phyloP scores from a whole-genome alignment of 2,113 vertebrate species.

The Dromaius novaehollandiae region DNA sequence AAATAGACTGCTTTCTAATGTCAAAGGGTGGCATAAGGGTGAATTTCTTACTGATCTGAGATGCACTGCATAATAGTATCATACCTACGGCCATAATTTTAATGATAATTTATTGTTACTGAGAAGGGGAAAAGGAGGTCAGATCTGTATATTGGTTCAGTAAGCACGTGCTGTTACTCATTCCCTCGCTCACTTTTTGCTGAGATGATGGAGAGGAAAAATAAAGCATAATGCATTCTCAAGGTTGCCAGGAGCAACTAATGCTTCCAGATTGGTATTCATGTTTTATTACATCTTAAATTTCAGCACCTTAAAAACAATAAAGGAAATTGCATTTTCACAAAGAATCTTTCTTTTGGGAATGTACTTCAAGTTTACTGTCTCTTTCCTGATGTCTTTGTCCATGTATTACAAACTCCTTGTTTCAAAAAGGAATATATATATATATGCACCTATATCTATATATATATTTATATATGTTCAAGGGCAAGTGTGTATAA shows the following conservation, averaged over 20 bases:
- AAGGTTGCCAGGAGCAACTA: slow-evolving; percentile 67
- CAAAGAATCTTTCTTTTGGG: slow-evolving; percentile 59
- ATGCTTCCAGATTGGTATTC: slow-evolving; percentile 70
- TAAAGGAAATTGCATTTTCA: slow-evolving; percentile 73
- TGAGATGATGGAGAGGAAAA: slow-evolving; percentile 45
- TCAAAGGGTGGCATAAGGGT: neutral
- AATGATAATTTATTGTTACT: slow-evolving; percentile 60
- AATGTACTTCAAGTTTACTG: slow-evolving; percentile 46
- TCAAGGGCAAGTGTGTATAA: neutral
- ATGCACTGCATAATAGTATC: slow-evolving; percentile 6
- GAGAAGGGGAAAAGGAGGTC: slow-evolving; percentile 60
- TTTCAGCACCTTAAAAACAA: slow-evolving; percentile 74
- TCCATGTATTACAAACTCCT: slow-evolving; percentile 8
- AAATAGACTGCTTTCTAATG: slow-evolving; percentile 22
- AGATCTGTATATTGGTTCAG: slow-evolving; percentile 16
- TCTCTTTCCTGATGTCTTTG: slow-evolving; percentile 37
- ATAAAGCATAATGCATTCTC: slow-evolving; percentile 66
- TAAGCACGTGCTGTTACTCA: neutral
- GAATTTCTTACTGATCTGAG: slow-evolving; percentile 2
- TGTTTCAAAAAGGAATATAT: neutral
- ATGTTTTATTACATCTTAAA: slow-evolving; percentile 72
- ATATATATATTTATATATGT: neutral
- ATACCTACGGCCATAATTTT: slow-evolving; percentile 18
- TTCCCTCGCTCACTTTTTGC: slow-evolving; percentile 26
- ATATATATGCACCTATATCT: neutral